A percentile compares a stretch with the other conserved stretches of the same genome.
phyloP scores from a whole-genome alignment of 2,888 invertebrate species.

The Ariolimax columbianus region DNA sequence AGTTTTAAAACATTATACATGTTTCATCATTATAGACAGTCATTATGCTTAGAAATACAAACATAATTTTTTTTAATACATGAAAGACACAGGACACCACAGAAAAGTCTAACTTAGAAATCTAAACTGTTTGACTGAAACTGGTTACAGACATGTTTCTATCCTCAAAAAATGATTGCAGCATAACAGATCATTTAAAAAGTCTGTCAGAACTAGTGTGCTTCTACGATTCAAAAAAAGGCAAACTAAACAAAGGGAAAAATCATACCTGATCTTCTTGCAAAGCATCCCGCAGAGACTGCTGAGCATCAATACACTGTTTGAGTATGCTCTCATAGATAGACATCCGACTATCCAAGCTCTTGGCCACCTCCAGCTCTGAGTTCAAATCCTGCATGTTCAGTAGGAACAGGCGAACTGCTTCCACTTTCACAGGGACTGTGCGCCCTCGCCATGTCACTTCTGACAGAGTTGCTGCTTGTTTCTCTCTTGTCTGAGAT shows the following conservation, averaged over 20 bases:
- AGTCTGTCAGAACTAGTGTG: too few species aligned
- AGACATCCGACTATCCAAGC: constrained; percentile 85
- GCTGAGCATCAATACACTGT: constrained; percentile 96
- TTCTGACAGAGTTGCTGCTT: constrained; percentile 89
- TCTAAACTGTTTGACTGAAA: too few species aligned
- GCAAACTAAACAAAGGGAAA: too few species aligned
- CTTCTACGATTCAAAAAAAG: too few species aligned
- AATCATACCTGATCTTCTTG: constrained; percentile 80
- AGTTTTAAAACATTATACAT: not conserved
- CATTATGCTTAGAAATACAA: too few species aligned
- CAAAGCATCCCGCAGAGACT: constrained; percentile 88
- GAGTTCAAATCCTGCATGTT: constrained; percentile 73
- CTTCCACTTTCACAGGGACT: constrained; percentile 90
- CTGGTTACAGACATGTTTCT: too few species aligned
- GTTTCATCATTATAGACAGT: not conserved
- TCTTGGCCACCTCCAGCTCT: constrained; percentile 74
- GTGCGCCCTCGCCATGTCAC: constrained; percentile 93
- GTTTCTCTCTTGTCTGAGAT: constrained; percentile 82
- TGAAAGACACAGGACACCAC: too few species aligned
- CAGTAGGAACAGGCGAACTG: constrained; percentile 78
- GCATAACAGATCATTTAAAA: too few species aligned
- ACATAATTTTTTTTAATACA: too few species aligned
- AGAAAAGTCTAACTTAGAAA: too few species aligned
- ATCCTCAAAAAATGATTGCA: too few species aligned
- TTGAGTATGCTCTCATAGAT: constrained; percentile 93